A percentile compares a stretch with the other conserved stretches of the same genome.
These are phyloP conservation scores for Melanerpes formicivorus DNA, from an alignment of 2,113 vertebrate genomes.

Conservation along the genomic window DNA sequence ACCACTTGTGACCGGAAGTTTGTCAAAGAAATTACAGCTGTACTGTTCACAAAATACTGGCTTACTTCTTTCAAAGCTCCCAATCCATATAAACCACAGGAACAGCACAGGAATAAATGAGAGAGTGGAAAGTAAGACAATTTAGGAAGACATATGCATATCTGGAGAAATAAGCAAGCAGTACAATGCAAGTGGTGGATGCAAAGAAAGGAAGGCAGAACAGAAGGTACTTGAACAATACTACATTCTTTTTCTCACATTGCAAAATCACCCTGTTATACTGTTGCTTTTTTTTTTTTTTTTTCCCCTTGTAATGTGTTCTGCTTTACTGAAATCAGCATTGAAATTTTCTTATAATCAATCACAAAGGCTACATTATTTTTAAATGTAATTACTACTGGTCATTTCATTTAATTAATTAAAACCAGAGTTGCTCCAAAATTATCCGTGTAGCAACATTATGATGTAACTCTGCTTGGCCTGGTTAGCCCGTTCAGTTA, in stretches of 20 bases:
- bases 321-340: neutral
- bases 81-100: neutral
- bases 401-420: neutral
- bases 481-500: neutral
- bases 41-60: neutral
- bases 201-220: neutral
- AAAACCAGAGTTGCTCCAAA: neutral
- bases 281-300: neutral
- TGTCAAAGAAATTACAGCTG: neutral
- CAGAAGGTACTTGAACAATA: neutral
- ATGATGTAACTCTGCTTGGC: neutral
- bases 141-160: neutral
- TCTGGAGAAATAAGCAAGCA: neutral
- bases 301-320: neutral
- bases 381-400: neutral
- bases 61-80: neutral
- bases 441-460: neutral
- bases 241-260: neutral
- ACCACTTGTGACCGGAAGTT: too few species aligned
- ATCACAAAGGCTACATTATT: neutral
- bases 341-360: neutral
- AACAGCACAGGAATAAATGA: neutral
- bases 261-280: neutral
- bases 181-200: neutral
- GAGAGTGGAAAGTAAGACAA: neutral